Evolutionary conservation across 2,888 invertebrate genomes (phyloP).

Genomic region (Metalampra italica): DNA sequence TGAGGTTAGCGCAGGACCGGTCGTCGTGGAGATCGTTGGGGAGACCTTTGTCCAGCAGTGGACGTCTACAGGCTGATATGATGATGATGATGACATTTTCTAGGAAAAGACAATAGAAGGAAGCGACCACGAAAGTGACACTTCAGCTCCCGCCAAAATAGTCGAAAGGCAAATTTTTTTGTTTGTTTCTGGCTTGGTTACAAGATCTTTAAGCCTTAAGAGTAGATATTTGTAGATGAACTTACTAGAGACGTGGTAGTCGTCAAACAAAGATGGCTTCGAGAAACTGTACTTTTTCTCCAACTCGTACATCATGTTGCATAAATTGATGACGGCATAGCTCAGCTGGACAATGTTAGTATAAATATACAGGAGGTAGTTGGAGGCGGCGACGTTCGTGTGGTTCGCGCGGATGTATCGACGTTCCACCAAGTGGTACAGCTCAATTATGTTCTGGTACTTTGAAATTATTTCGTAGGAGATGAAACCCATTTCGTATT

Average conservation of each 20-base stretch:
- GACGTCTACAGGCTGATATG: too few relatives aligned
- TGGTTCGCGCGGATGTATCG: constrained; percentile 11
- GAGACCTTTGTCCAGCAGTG: too few relatives aligned
- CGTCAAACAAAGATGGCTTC: not conserved
- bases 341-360: not conserved
- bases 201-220: too few relatives aligned
- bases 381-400: not conserved
- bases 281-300: constrained; percentile 23
- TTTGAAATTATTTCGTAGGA: constrained; percentile 19
- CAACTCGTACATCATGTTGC: constrained; percentile 40
- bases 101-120: too few relatives aligned
- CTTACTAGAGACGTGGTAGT: constrained; percentile 1
- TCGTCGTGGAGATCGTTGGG: too few relatives aligned
- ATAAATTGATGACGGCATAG: constrained; percentile 27
- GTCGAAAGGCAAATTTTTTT: too few relatives aligned
- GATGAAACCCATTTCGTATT: constrained; percentile 23
- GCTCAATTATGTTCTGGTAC: constrained; percentile 19
- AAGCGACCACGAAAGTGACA: too few relatives aligned
- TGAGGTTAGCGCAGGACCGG: too few relatives aligned
- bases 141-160: too few relatives aligned
- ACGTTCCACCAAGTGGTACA: constrained; percentile 16
- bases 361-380: not conserved
- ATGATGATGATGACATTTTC: too few relatives aligned
- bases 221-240: too few relatives aligned
- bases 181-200: too few relatives aligned